Conservation (phyloP, 2,888 invertebrate species). For the Dusona sp. region DNA sequence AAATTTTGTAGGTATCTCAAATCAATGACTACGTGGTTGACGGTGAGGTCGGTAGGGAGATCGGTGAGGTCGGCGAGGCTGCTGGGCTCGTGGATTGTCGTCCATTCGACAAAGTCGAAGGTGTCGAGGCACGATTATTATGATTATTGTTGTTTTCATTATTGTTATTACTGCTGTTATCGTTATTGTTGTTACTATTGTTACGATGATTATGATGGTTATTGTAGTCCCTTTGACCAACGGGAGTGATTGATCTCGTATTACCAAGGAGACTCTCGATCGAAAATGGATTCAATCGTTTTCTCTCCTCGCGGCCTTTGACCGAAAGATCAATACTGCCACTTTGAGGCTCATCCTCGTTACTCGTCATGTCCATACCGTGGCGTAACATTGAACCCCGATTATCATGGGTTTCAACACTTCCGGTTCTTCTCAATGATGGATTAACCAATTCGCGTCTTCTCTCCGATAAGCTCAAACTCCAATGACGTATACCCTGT, state of each 20-base stretch:
- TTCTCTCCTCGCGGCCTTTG: conserved; percentile 87
- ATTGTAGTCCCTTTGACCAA: conserved; percentile 55
- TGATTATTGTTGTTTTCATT: conserved; percentile 67
- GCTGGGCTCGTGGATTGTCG: conserved; percentile 80
- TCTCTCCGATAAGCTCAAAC: conserved; percentile 84
- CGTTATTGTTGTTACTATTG: conserved; percentile 35
- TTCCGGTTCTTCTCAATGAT: conserved; percentile 43
- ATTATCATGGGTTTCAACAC: conserved; percentile 42
- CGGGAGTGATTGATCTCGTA: conserved; percentile 74
- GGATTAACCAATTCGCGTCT: conserved; percentile 84
- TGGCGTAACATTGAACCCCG: conserved; percentile 55
- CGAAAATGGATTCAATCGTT: conserved; percentile 93
- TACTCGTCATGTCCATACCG: conserved; percentile 59
- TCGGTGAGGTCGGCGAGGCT: conserved; percentile 78
- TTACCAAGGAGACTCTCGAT: conserved; percentile 92
- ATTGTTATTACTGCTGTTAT: conserved; percentile 35
- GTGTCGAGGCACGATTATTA: conserved; percentile 79
- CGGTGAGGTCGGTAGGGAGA: conserved; percentile 80
- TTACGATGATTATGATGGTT: conserved; percentile 73
- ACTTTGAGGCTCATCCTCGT: conserved; percentile 83
- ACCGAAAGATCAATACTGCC: conserved; percentile 83
- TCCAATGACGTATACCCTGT: conserved; percentile 82
- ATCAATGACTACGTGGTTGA: conserved; percentile 79
- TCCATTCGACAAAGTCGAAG: conserved; percentile 77
- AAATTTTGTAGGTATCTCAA: background rate